Percentiles rank a stretch among this genome's conserved stretches.
These are phyloP conservation scores for Platyrinchus mystaceus DNA, from an alignment of 2,797 vertebrate genomes.

Conservation along the genomic window DNA sequence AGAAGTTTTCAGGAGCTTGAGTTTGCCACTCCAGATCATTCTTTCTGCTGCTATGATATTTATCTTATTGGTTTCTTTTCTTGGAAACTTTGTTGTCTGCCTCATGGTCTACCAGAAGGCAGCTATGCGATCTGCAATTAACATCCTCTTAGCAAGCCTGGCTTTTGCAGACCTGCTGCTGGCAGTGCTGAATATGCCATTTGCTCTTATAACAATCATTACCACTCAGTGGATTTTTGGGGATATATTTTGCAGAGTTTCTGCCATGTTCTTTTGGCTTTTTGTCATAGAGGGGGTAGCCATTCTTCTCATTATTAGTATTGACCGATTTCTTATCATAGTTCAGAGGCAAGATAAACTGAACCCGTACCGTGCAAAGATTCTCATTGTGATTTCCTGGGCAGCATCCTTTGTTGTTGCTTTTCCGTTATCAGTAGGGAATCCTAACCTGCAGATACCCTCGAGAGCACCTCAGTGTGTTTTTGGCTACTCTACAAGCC, in stretches of 20 bases:
- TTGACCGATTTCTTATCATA: conserved; percentile 96
- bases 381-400: conserved; percentile 93
- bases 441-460: conserved; percentile 87
- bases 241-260: conserved; percentile 87
- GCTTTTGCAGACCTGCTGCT: conserved; percentile 97
- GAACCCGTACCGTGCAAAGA: conserved; percentile 91
- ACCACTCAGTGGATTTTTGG: conserved; percentile 93
- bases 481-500: conserved; percentile 87
- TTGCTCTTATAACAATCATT: conserved; percentile 89
- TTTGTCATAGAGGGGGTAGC: conserved; percentile 93
- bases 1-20: conserved; percentile 76
- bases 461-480: conserved; percentile 95
- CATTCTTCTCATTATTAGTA: conserved; percentile 97
- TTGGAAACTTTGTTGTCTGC: conserved; percentile 96
- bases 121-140: conserved; percentile 98
- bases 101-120: conserved; percentile 98
- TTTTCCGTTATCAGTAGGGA: conserved; percentile 89
- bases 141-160: conserved; percentile 95
- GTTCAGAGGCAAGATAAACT: conserved; percentile 96
- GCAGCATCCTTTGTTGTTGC: conserved; percentile 85
- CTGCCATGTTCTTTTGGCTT: conserved; percentile 97
- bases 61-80: conserved; percentile 88
- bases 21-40: conserved; percentile 89
- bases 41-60: conserved; percentile 87
- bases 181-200: conserved; percentile 94